A percentile compares a stretch with the other conserved stretches of the same genome.
Conservation (phyloP, 1,140 invertebrate genomes). For the Delia radicum region DNA sequence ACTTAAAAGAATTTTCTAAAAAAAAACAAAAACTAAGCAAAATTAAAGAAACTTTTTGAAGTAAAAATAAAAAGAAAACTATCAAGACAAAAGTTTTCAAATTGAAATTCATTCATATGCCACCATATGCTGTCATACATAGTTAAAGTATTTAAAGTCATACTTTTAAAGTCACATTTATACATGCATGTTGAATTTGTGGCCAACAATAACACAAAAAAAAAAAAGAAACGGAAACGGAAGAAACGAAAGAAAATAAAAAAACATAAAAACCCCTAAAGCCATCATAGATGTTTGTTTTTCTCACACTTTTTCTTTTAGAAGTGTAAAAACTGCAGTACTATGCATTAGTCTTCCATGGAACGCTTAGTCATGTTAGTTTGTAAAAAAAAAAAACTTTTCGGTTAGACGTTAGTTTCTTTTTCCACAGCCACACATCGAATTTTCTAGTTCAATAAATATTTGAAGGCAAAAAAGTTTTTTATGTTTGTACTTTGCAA, state of each 20-base stretch:
- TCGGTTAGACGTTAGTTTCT: background rate
- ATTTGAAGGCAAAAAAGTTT: slow-evolving; percentile 11
- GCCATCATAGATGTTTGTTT: background rate
- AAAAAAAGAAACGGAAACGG: background rate
- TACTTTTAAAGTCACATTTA: background rate
- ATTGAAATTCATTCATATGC: slow-evolving; percentile 1
- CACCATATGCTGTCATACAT: background rate
- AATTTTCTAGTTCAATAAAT: slow-evolving; percentile 33
- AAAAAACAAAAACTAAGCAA: background rate
- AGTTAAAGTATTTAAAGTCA: background rate
- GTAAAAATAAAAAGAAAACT: background rate
- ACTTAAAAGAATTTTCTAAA: background rate
- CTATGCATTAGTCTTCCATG: background rate
- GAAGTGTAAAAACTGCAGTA: background rate
- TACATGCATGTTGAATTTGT: background rate
- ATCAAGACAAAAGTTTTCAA: background rate
- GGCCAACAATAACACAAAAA: background rate
- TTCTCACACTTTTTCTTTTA: background rate
- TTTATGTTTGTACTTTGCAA: no score
- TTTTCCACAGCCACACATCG: slow-evolving; percentile 17
- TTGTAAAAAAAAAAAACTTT: background rate
- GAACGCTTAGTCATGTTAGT: background rate
- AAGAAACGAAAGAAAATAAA: background rate
- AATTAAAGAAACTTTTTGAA: background rate
- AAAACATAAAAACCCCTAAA: background rate